These are phyloP conservation scores for Drosophila macrospina DNA, from an alignment of 2,888 invertebrate species.

Conservation along the genomic window DNA sequence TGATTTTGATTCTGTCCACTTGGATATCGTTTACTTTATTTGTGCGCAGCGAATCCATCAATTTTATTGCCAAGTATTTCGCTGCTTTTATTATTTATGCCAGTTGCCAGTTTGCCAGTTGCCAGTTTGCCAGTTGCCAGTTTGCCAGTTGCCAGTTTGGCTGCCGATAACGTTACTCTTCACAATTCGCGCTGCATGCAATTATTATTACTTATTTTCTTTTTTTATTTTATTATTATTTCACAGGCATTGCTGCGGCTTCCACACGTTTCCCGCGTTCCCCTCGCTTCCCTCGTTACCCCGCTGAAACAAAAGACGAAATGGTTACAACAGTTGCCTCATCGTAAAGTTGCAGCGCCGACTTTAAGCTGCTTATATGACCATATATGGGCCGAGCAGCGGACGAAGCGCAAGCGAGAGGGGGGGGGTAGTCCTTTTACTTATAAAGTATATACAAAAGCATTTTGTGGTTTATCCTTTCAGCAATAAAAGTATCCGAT, in stretches of 20 bases:
- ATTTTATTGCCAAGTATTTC: constrained; percentile 68
- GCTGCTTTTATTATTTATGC: constrained; percentile 30
- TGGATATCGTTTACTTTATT: constrained; percentile 41
- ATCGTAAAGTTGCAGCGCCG: constrained; percentile 66
- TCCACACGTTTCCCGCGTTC: constrained; percentile 25
- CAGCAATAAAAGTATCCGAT: constrained; percentile 85
- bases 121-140: constrained; percentile 32
- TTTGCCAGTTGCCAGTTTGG: constrained; percentile 28
- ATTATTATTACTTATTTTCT: constrained; percentile 43
- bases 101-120: constrained; percentile 31
- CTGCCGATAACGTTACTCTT: constrained; percentile 24
- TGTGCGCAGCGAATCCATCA: constrained; percentile 80
- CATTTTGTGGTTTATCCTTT: constrained; percentile 83
- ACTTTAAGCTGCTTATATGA: constrained; percentile 73
- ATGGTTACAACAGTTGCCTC: constrained; percentile 61
- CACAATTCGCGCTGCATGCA: constrained; percentile 44
- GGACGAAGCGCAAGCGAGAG: not conserved
- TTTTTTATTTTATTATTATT: constrained; percentile 27
- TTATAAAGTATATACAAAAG: constrained; percentile 74
- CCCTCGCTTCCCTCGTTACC: constrained; percentile 24
- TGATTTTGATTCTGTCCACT: constrained; percentile 42
- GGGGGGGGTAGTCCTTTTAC: constrained; percentile 24
- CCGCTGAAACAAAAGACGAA: constrained; percentile 58
- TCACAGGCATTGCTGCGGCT: constrained; percentile 52
- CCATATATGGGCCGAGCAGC: constrained; percentile 14